Conservation (phyloP, 2,113 vertebrate species). For the Rattus norvegicus region DNA sequence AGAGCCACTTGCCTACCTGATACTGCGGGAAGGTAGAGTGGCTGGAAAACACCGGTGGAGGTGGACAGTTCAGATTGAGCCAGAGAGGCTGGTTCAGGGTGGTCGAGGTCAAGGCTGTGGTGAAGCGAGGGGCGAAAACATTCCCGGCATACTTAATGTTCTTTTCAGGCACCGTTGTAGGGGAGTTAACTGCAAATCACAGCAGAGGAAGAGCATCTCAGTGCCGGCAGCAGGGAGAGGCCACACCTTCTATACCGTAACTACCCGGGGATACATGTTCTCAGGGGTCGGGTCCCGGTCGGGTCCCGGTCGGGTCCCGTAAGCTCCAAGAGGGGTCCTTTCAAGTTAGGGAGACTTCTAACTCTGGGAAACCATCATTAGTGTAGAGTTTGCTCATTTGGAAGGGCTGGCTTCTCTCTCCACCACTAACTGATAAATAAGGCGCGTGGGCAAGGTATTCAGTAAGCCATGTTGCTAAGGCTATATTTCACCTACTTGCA, state of each 20-base stretch:
- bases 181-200: constrained; percentile 72
- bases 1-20: constrained; percentile 78
- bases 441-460: not conserved
- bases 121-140: constrained; percentile 70
- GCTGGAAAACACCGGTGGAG: constrained; percentile 54
- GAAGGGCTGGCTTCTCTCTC: not conserved
- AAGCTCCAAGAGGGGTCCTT: not conserved
- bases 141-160: constrained; percentile 60
- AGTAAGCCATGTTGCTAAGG: not conserved
- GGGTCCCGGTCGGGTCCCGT: not conserved
- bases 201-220: not conserved
- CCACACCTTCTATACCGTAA: no score
- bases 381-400: not conserved
- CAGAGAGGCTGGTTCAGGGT: constrained; percentile 70
- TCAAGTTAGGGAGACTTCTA: not conserved
- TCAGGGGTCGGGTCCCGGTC: not conserved
- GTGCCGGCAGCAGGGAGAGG: not conserved
- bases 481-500: not conserved
- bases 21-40: constrained; percentile 69
- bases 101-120: constrained; percentile 41
- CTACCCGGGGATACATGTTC: not conserved
- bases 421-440: not conserved
- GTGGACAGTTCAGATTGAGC: constrained; percentile 77
- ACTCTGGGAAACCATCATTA: not conserved
- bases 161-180: constrained; percentile 51